Conservation (phyloP, 2,113 vertebrate species). For the Pedionomus torquatus region DNA sequence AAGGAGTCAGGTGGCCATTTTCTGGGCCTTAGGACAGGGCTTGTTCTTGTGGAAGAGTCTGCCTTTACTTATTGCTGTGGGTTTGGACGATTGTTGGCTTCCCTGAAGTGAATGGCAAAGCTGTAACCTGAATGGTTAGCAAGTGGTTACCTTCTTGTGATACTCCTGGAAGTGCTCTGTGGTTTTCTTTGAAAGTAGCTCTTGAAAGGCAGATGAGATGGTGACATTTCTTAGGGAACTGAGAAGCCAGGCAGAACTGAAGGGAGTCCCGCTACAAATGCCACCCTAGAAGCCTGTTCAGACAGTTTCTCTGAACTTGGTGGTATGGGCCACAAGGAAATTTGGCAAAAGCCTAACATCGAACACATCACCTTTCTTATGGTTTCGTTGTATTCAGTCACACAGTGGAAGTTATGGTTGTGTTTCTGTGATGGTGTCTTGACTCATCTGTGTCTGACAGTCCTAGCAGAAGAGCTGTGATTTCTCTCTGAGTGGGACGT, state of each 20-base stretch:
- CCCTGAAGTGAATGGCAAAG: not conserved
- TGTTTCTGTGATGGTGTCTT: not conserved
- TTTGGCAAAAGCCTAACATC: not conserved
- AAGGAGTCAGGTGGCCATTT: not conserved
- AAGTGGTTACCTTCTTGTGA: not conserved
- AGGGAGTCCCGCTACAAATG: not conserved
- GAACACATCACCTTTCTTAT: not conserved
- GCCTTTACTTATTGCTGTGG: not conserved
- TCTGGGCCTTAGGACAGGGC: not conserved
- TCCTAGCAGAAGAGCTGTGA: not conserved
- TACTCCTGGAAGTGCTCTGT: not conserved
- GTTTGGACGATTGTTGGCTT: not conserved
- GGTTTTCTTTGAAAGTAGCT: not conserved
- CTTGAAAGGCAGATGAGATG: not conserved
- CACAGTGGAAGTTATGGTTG: not conserved
- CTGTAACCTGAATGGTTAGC: not conserved
- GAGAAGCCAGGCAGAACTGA: not conserved
- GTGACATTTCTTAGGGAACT: not conserved
- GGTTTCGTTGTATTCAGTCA: not conserved
- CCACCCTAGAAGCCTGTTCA: not conserved
- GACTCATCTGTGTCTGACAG: not conserved
- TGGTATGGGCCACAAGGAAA: not conserved
- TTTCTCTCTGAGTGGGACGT: not conserved
- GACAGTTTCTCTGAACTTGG: not conserved
- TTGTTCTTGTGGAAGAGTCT: not conserved